Percentiles rank a stretch among this genome's conserved stretches.
Evolutionary conservation across 2,888 invertebrate species (phyloP).

Genomic region (Trichogramma evanescens): DNA sequence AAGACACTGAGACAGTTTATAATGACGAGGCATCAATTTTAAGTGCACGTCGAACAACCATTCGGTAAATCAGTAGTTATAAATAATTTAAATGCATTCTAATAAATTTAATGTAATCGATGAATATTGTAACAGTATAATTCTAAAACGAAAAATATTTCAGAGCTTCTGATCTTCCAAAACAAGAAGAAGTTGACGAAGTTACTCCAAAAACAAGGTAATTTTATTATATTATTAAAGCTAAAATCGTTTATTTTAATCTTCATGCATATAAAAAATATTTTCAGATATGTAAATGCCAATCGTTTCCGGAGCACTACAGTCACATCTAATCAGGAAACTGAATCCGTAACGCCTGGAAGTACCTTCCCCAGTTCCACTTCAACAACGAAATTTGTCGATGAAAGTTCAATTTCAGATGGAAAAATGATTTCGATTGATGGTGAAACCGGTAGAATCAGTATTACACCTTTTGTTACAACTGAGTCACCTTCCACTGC

Average conservation of each 20-base stretch:
- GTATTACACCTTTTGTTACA: slow-evolving; percentile 14
- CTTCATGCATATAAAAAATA: neutral
- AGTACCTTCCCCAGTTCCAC: neutral
- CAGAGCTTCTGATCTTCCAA: neutral
- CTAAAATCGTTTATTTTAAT: neutral
- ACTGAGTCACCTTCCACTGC: slow-evolving; percentile 16
- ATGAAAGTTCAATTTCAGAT: slow-evolving; percentile 1
- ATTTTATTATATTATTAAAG: neutral
- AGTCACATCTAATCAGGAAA: slow-evolving; percentile 2
- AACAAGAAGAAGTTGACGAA: slow-evolving; percentile 4
- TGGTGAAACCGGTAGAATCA: slow-evolving; percentile 22
- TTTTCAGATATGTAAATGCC: slow-evolving; percentile 45
- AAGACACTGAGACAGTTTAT: slow-evolving; percentile 2
- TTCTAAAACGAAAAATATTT: neutral
- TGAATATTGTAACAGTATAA: no score
- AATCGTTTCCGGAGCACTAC: slow-evolving; percentile 44
- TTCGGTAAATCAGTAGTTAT: slow-evolving; percentile 1
- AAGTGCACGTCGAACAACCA: neutral
- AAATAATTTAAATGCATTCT: neutral
- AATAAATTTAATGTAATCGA: neutral
- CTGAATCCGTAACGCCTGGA: slow-evolving; percentile 6
- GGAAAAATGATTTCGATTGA: slow-evolving; percentile 18
- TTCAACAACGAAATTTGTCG: neutral
- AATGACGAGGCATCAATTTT: neutral
- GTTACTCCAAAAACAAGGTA: slow-evolving; percentile 18